A percentile compares a stretch with the other conserved stretches of the same genome.
phyloP scores from a whole-genome alignment of 2,113 vertebrate species.

The Lanius collurio region DNA sequence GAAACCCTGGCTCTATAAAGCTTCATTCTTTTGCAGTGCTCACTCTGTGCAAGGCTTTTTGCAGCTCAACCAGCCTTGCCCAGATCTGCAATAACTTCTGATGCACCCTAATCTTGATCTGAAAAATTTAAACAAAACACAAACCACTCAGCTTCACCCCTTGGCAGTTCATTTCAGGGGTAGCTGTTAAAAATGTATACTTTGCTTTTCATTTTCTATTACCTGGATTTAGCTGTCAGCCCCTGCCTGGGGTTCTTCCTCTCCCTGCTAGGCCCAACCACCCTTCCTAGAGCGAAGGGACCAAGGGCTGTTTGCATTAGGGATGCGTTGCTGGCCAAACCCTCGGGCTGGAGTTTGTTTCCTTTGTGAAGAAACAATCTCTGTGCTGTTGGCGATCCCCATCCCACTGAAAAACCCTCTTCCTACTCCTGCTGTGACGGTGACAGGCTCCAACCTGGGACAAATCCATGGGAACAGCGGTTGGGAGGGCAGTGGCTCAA shows the following conservation, averaged over 20 bases:
- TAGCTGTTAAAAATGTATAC: background rate
- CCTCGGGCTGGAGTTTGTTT: background rate
- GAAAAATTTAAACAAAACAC: background rate
- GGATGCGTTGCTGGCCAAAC: background rate
- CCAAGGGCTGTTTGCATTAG: background rate
- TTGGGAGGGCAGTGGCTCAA: background rate
- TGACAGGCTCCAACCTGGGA: conserved; percentile 18
- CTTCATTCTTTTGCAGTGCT: background rate
- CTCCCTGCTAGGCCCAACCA: background rate
- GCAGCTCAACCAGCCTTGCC: background rate
- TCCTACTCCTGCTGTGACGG: conserved; percentile 5
- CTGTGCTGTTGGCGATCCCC: background rate
- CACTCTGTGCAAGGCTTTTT: background rate
- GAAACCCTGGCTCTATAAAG: background rate
- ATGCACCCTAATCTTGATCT: background rate
- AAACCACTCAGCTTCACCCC: fast-evolving
- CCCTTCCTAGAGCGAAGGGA: background rate
- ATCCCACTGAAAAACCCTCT: background rate
- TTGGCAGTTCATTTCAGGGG: background rate
- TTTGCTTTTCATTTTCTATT: background rate
- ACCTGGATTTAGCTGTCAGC: background rate
- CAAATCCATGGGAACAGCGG: conserved; percentile 5
- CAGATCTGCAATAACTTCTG: background rate
- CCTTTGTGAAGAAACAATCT: background rate
- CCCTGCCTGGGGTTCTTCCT: background rate